Conservation (phyloP, 2,888 invertebrate species). For the Petrolisthes cinctipes region DNA sequence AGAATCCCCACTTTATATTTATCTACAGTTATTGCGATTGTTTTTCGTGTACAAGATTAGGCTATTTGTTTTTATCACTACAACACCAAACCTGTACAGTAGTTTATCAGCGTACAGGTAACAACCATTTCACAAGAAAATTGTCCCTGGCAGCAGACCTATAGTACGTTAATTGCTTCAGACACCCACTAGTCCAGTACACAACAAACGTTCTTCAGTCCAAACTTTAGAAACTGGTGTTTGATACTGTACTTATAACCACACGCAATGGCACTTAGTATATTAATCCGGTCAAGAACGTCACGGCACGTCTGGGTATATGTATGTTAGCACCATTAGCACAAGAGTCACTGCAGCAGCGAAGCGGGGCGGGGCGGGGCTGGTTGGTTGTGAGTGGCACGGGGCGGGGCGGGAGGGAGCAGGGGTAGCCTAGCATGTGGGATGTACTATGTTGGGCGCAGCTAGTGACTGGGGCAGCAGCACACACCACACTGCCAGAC, state of each 20-base stretch:
- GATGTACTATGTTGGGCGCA: slow-evolving; percentile 21
- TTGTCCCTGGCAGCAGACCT: no score
- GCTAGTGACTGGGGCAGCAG: slow-evolving; percentile 17
- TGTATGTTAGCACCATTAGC: background rate
- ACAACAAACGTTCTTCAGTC: no score
- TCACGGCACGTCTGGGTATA: background rate
- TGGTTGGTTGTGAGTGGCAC: background rate
- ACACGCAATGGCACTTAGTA: background rate
- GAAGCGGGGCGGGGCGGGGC: background rate
- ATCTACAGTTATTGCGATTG: no score
- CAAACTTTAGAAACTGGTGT: no score
- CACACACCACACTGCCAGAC: slow-evolving; percentile 22
- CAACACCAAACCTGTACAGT: no score
- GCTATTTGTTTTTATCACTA: no score
- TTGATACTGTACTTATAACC: background rate
- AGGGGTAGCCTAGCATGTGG: background rate
- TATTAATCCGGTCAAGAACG: background rate
- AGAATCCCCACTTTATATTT: no score
- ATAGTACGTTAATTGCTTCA: no score
- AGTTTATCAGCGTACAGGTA: no score
- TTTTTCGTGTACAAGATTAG: no score
- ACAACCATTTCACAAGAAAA: no score
- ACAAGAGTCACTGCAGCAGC: background rate
- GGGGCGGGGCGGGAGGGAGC: background rate
- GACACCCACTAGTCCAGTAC: no score